These are phyloP conservation scores for Herminia tarsipennalis DNA, from an alignment of 2,888 invertebrate species.

Conservation along the genomic window DNA sequence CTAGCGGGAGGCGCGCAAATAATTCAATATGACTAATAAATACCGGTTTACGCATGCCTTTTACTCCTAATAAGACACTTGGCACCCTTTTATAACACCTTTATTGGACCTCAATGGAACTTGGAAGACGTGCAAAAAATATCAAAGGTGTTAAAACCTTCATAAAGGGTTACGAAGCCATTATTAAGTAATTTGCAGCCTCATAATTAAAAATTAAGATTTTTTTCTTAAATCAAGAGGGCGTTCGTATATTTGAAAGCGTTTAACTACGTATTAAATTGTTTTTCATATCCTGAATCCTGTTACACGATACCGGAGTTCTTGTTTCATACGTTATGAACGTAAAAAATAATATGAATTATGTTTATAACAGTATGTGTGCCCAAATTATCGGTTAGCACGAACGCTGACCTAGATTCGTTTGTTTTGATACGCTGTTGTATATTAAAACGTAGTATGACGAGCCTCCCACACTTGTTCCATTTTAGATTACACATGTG, in stretches of 20 bases:
- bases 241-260: constrained; percentile 32
- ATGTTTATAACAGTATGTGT: constrained; percentile 8
- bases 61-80: constrained; percentile 22
- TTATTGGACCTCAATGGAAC: constrained; percentile 44
- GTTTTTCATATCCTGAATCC: constrained; percentile 50
- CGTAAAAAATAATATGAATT: constrained; percentile 6
- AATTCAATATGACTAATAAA: not conserved
- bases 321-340: constrained; percentile 12
- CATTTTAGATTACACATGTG: constrained; percentile 75
- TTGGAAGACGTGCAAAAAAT: constrained; percentile 48
- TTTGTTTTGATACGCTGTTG: constrained; percentile 69
- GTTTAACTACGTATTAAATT: constrained; percentile 70
- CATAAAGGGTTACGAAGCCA: constrained; percentile 61
- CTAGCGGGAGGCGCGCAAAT: no score
- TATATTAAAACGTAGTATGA: constrained; percentile 44
- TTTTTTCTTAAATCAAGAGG: constrained; percentile 50
- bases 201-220: constrained; percentile 78
- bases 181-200: constrained; percentile 59
- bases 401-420: constrained; percentile 60
- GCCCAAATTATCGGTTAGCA: constrained; percentile 25
- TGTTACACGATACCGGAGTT: constrained; percentile 20
- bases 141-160: constrained; percentile 70
- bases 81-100: constrained; percentile 34
- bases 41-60: constrained; percentile 1
- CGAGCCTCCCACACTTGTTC: constrained; percentile 78